Conservation (phyloP, 2,888 invertebrate species). For the Odontomyia ornata region DNA sequence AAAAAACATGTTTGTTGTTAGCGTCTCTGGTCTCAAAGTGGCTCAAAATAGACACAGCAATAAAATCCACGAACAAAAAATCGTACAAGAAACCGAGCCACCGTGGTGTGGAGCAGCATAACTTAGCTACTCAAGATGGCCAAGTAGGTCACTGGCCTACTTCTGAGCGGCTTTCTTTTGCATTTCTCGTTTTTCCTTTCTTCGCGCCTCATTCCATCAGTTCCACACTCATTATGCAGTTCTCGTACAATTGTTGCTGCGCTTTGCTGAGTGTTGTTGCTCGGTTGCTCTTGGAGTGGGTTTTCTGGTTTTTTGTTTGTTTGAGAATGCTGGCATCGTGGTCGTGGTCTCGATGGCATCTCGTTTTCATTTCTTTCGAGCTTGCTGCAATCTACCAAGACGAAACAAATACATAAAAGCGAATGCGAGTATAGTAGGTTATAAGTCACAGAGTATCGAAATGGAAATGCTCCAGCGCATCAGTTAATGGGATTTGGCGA, state of each 20-base stretch:
- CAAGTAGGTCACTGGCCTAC: constrained; percentile 47
- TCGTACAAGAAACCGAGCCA: constrained; percentile 39
- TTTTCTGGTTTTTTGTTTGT: background rate
- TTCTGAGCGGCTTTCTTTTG: constrained; percentile 46
- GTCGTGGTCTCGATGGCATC: constrained; percentile 3
- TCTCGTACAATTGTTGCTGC: constrained; percentile 8
- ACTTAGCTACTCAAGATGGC: constrained; percentile 42
- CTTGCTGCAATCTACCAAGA: background rate
- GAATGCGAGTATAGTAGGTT: background rate
- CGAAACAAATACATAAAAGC: no score
- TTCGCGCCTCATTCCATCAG: constrained; percentile 40
- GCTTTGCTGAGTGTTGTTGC: constrained; percentile 1
- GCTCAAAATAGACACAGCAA: constrained; percentile 37
- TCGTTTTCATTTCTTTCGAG: constrained; percentile 41
- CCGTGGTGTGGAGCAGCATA: constrained; percentile 6
- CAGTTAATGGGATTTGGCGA: no score
- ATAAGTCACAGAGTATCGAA: background rate
- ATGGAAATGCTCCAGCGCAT: constrained; percentile 4
- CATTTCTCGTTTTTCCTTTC: constrained; percentile 45
- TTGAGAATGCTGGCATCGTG: background rate
- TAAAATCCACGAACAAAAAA: constrained; percentile 6
- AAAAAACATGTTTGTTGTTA: constrained; percentile 8
- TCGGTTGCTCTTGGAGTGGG: background rate
- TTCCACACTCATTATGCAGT: constrained; percentile 35
- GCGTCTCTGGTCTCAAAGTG: constrained; percentile 1